Evolutionary conservation across 2,888 invertebrate species (phyloP).

Genomic region (Drosophila mettleri): DNA sequence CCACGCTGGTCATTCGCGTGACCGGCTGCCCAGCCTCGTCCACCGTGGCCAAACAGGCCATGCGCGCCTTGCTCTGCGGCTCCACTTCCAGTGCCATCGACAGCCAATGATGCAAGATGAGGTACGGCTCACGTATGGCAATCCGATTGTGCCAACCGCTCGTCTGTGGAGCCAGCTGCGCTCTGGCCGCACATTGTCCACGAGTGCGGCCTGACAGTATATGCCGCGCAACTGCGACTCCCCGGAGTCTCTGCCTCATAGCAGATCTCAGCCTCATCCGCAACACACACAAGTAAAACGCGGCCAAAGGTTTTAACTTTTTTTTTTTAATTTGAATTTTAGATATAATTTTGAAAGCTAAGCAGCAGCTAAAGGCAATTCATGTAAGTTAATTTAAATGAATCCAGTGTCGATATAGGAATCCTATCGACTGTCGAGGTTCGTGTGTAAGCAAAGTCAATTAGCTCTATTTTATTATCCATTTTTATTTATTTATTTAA

Average conservation of each 20-base stretch:
- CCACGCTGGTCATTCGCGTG: constrained; percentile 94
- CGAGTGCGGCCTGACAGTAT: constrained; percentile 16
- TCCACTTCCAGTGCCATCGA: constrained; percentile 89
- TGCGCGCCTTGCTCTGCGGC: constrained; percentile 93
- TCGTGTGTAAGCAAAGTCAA: too few species aligned
- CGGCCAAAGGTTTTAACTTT: neutral
- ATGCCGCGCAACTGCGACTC: constrained; percentile 5
- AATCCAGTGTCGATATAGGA: neutral
- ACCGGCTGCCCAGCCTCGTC: constrained; percentile 93
- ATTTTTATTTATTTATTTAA: too few species aligned
- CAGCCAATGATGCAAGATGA: constrained; percentile 94
- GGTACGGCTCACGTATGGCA: constrained; percentile 91
- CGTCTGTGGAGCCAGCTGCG: constrained; percentile 84
- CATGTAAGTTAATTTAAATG: neutral
- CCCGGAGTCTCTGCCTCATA: constrained; percentile 11
- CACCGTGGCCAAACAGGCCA: constrained; percentile 94
- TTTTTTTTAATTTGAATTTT: neutral
- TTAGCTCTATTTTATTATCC: too few species aligned
- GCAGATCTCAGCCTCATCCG: constrained; percentile 10
- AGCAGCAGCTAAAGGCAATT: neutral
- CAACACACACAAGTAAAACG: constrained; percentile 1
- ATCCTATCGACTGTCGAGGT: too few species aligned
- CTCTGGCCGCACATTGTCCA: neutral
- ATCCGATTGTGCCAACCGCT: constrained; percentile 88
- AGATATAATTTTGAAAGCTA: constrained; percentile 4